These are phyloP conservation scores for Tachysurus fulvidraco DNA, from an alignment of 2,113 vertebrate genomes.

Conservation along the genomic window DNA sequence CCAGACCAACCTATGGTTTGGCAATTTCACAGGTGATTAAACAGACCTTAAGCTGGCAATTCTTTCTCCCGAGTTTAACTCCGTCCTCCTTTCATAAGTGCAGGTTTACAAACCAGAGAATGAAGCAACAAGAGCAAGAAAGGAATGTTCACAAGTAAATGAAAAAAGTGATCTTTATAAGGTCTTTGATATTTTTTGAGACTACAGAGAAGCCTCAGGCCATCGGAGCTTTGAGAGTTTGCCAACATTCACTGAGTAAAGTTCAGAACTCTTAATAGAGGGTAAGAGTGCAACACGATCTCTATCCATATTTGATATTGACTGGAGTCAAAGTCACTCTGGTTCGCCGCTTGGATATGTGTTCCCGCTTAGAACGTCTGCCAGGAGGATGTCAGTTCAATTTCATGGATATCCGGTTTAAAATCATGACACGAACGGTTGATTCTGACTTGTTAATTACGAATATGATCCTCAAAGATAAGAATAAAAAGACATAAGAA, in stretches of 20 bases:
- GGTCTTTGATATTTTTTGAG: constrained; percentile 41
- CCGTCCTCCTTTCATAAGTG: not conserved
- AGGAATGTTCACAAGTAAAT: constrained; percentile 23
- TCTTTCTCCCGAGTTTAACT: not conserved
- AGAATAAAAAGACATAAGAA: constrained; percentile 26
- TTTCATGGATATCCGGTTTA: constrained; percentile 40
- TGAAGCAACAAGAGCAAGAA: not conserved
- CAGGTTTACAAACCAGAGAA: constrained; percentile 10
- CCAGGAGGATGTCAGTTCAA: constrained; percentile 37
- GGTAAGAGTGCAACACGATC: constrained; percentile 48
- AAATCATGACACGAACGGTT: constrained; percentile 42
- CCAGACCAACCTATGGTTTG: constrained; percentile 47
- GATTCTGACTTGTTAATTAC: constrained; percentile 47
- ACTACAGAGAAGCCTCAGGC: constrained; percentile 22
- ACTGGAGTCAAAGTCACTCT: constrained; percentile 41
- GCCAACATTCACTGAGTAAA: constrained; percentile 44
- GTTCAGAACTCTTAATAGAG: constrained; percentile 48
- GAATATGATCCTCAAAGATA: constrained; percentile 46
- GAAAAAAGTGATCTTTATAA: constrained; percentile 22
- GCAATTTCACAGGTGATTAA: constrained; percentile 49
- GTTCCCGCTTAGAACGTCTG: constrained; percentile 14
- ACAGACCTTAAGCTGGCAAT: constrained; percentile 43
- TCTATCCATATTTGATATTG: constrained; percentile 50
- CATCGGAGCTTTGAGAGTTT: constrained; percentile 15
- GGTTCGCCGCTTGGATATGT: constrained; percentile 34